These are phyloP conservation scores for Rostratula benghalensis DNA, from an alignment of 2,113 vertebrate species.

Conservation along the genomic window DNA sequence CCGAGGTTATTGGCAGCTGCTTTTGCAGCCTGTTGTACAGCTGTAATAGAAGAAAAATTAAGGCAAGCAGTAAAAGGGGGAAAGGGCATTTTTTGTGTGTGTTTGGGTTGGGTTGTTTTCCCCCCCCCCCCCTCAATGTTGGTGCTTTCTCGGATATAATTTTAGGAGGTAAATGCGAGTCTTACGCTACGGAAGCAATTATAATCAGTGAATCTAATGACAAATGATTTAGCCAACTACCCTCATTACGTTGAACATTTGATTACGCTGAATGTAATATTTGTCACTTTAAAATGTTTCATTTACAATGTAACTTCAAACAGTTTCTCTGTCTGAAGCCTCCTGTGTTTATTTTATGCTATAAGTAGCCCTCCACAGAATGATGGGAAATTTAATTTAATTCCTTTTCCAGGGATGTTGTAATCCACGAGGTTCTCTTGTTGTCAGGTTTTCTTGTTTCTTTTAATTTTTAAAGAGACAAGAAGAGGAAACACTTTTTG, in stretches of 20 bases:
- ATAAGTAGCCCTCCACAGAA: neutral
- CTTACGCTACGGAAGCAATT: slow-evolving; percentile 55
- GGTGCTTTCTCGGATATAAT: neutral
- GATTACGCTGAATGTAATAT: slow-evolving; percentile 3
- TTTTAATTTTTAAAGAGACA: neutral
- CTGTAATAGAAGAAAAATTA: neutral
- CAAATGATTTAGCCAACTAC: slow-evolving; percentile 58
- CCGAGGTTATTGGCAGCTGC: slow-evolving; percentile 9
- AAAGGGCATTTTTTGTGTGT: neutral
- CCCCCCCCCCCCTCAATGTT: neutral
- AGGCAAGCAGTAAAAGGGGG: neutral
- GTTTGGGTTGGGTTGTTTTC: neutral
- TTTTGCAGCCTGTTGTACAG: neutral
- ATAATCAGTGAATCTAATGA: slow-evolving; percentile 61
- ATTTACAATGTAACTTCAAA: slow-evolving; percentile 13
- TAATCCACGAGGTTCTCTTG: neutral
- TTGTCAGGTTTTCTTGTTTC: neutral
- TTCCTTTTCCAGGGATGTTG: neutral
- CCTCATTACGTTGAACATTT: slow-evolving; percentile 37
- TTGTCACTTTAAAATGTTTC: slow-evolving; percentile 26
- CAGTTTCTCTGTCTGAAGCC: neutral
- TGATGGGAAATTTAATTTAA: neutral
- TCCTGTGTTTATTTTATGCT: neutral
- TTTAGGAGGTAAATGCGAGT: slow-evolving; percentile 18
- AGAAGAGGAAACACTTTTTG: neutral